Base-by-base conservation (phyloP, 2,797 vertebrate genomes). In the Squalus acanthias region DNA sequence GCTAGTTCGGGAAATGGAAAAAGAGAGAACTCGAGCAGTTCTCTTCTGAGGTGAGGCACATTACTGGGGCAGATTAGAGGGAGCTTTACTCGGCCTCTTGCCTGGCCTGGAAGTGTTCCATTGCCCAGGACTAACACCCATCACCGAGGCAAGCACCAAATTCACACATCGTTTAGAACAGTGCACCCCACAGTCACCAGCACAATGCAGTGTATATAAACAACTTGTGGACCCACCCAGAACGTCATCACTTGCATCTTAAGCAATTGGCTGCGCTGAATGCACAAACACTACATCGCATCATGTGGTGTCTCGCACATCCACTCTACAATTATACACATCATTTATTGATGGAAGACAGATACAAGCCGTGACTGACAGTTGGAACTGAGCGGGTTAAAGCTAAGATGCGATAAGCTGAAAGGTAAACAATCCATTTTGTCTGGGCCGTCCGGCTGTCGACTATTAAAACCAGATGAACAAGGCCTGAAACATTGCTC, bases 401-500 rank as follows among this genome's bases (percentile, higher is more conserved):
- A 60, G 70, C 46, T 72, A 76, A 95, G 5, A 57, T 76, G 70
- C 70, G 69, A 95, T 72, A 74, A 95, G 67, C 69, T 33, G 50
- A 74, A 72, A 57, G 70, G 94, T 74, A 76, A 76, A 95, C 70
- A 76, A 72, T 76, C 46, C 69, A 60, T 95, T 95, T 95, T 95
- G 69, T 76, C 70, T 95, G 94, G 67, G 94, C 94, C 24, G 50
- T 95, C 70, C 26, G 94, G 70, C 94, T 74, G 94, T 76, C 74
- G 69, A 76, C 94, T 74, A 95, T 95, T 74, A 95, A 95, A 95
- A 95, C 69, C 94, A 72, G 94, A 95, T 95, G 94, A 95, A 53
- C 39, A 57, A 53, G 69, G 94, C 94, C 70, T 72, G 94, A 76
- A 74, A 57, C 69, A 57, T 26, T 76, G 70, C 24, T 26, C 70